Evolutionary conservation across 37 sponge, comb jelly and placozoan species (phyloP), one percentile per base, ranked within the genome.

Genomic region (Theonella swinhoei): DNA sequence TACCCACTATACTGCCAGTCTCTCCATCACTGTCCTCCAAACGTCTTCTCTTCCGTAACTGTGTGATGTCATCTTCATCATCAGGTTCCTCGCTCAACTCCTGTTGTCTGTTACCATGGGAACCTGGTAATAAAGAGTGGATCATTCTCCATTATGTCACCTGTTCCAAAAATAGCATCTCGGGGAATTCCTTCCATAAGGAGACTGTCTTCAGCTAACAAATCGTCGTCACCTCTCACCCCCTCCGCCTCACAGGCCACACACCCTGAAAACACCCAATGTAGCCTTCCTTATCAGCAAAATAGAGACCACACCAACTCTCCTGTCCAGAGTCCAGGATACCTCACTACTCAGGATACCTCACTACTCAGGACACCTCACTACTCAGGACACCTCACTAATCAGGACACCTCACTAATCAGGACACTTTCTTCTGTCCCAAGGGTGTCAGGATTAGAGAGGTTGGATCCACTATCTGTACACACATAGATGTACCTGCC

Each of bases 251-350:
- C 22, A 42, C 23, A 68, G 83, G 83, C n/a, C 70, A 76, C 59
- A 64, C 75, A 26, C 25, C 69, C 22, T 85, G 62, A 70, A 90
- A 85, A 0, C 61, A 61, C 2, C 91, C 86, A 24, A 90, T 61
- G 64, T 85, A 70, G 25, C 91, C 91, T 36, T 80, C 82, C 3
- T 38, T 81, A 68, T 88, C 88, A 17, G 77, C 82, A 76, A 88
- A 88, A 47, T 47, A 47, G 54, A 47, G 54, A 47, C 54, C 42
- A 88, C 71, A 5, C 28, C n/a, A 41, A 19, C 79, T 71, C 9
- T 34, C 19, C 1, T 26, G 8, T 59, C 61, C 38, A 1, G 68
- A 66, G 29, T 38, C 82, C 82, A n/a, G 71, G 47, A 8, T 71
- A 20, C n/a, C n/a, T n/a, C n/a, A n/a, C n/a, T n/a, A n/a, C n/a